Base-by-base conservation (phyloP, 2,113 vertebrate species). In the Gadus macrocephalus region DNA sequence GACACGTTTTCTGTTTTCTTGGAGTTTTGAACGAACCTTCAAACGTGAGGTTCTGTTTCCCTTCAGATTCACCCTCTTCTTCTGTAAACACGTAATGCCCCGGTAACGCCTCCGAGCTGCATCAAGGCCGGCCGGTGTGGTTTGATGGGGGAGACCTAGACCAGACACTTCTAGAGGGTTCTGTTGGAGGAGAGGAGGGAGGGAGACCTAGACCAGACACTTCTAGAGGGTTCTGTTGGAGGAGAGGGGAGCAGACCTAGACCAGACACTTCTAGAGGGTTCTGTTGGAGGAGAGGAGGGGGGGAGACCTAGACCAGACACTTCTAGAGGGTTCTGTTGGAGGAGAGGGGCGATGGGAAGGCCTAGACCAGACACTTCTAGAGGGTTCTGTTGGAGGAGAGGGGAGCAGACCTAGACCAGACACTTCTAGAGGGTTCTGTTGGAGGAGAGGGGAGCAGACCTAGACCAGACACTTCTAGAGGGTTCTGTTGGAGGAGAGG, bases 41-140 rank as follows among this genome's bases (percentile, higher is more conserved):
- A 85, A 87, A 83, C 84, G n/a, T 49, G 42, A 49, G 42, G 7
- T 49, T 49, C 2, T 38, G 76, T 77, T 78, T 81, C 76, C 83
- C 69, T 74, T 78, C 72, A 74, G 76, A 85, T 76, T 86, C 70
- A 69, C 65, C 62, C n/a, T 25, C 22, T 68, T 66, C 35, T 16
- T 62, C 62, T 69, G 22, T 59, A 70, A 69, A 76, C 25, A 31
- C 56, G 75, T 78, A 83, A 81, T 84, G 84, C 70, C 82, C 79
- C 69, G 9, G 42, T 67, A 2, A 20, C 11, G 19, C 60, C 3
- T 0, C 53, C 60, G 65, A 28, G 27, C 62, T 78, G 71, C 55
- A 49, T 49, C 42, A 49, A 49, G 42, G 42, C 42, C 9, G 6
- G 15, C 55, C 55, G 55, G 17, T 5, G 55, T 14, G 17, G 4